These are phyloP conservation scores for Hypanus sabinus DNA, from an alignment of 2,113 vertebrate genomes.

Conservation along the genomic window DNA sequence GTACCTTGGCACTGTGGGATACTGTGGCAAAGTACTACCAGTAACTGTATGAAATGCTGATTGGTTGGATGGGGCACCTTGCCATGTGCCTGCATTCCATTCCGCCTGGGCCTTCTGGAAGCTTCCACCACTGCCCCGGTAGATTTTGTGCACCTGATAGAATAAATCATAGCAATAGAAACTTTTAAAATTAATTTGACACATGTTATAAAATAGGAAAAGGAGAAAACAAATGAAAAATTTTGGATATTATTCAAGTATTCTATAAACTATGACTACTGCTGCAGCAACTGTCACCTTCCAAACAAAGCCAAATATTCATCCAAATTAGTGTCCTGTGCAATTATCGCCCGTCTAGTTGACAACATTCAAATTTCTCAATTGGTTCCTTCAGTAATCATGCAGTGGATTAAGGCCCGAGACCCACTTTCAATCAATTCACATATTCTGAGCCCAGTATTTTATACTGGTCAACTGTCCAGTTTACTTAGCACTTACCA, in stretches of 20 bases:
- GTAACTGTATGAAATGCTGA: constrained; percentile 70
- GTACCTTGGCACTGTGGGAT: constrained; percentile 84
- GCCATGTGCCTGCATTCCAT: constrained; percentile 77
- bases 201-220: too few relatives aligned
- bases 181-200: neutral
- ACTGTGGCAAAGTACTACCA: constrained; percentile 84
- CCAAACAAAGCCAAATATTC: neutral
- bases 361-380: neutral
- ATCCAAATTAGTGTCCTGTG: neutral
- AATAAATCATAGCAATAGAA: neutral
- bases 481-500: neutral
- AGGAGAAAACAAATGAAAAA: too few relatives aligned
- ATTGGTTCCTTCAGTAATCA: neutral
- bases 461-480: neutral
- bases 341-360: neutral
- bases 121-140: constrained; percentile 78
- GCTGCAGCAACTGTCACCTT: neutral
- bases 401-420: neutral
- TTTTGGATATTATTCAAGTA: neutral
- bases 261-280: too few relatives aligned
- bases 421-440: neutral
- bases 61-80: constrained; percentile 66
- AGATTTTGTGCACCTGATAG: constrained; percentile 80
- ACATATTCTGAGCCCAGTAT: neutral
- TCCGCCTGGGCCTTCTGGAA: constrained; percentile 81